Evolutionary conservation across 2,797 vertebrate genomes (phyloP).

Genomic region (Australoheros facetus): DNA sequence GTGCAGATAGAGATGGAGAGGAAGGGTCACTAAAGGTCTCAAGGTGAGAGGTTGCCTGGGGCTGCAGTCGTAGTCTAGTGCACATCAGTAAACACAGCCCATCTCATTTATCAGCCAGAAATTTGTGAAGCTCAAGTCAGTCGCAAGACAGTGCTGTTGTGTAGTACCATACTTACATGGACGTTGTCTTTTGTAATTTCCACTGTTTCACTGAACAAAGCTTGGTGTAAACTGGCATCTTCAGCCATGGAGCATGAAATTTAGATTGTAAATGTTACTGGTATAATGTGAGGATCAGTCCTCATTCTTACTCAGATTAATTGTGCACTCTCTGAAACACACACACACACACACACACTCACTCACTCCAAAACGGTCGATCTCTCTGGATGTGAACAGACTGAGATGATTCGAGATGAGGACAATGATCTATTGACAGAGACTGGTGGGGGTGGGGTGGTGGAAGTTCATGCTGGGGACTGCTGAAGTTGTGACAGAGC

Average conservation of each 20-base stretch:
- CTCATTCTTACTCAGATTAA: slow-evolving; percentile 17
- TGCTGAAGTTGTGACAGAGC: slow-evolving; percentile 42
- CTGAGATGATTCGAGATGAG: slow-evolving; percentile 31
- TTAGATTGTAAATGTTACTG: background rate
- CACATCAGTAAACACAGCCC: slow-evolving; percentile 36
- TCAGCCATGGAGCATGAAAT: background rate
- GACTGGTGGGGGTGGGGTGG: slow-evolving; percentile 10
- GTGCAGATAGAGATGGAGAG: background rate
- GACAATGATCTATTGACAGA: slow-evolving; percentile 64
- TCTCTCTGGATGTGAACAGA: slow-evolving; percentile 43
- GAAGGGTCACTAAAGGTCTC: slow-evolving; percentile 28
- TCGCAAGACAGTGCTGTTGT: background rate
- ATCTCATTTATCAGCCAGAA: slow-evolving; percentile 21
- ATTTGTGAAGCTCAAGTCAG: slow-evolving; percentile 23
- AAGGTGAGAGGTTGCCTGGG: slow-evolving; percentile 51
- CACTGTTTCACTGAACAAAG: slow-evolving; percentile 5
- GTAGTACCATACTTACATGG: background rate
- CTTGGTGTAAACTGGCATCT: background rate
- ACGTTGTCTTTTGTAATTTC: background rate
- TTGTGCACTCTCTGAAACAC: background rate
- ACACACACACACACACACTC: background rate
- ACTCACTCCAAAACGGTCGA: slow-evolving; percentile 10
- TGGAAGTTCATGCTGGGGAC: slow-evolving; percentile 26
- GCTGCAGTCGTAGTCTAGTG: slow-evolving; percentile 36
- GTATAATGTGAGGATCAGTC: slow-evolving; percentile 1